Evolutionary conservation across 1,140 invertebrate species (phyloP).

Genomic region (Brachionus calyciflorus): DNA sequence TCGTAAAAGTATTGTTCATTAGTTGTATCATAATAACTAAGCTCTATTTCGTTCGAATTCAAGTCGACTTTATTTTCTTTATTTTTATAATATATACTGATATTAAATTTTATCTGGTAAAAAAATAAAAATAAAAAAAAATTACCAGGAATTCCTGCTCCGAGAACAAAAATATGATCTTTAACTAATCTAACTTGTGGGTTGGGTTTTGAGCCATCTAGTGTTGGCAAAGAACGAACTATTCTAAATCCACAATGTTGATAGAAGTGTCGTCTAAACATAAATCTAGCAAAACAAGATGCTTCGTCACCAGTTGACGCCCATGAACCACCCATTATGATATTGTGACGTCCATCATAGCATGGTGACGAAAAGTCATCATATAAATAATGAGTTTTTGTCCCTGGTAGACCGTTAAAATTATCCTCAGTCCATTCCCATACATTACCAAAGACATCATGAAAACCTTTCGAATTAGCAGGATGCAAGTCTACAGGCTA

Average conservation of each 20-base stretch:
- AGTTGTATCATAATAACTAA: constrained; percentile 11
- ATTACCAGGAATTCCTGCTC: background rate
- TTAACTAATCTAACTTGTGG: constrained; percentile 10
- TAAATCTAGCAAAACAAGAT: constrained; percentile 55
- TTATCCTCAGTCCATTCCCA: constrained; percentile 61
- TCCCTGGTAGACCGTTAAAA: constrained; percentile 57
- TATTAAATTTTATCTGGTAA: no score
- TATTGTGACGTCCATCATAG: constrained; percentile 58
- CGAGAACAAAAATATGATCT: constrained; percentile 28
- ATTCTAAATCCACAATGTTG: constrained; percentile 59
- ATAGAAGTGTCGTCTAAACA: constrained; percentile 59
- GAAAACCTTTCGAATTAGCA: constrained; percentile 53
- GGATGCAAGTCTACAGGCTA: constrained; percentile 56
- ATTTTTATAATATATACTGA: no score
- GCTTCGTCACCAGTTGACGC: constrained; percentile 53
- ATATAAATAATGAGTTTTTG: constrained; percentile 54
- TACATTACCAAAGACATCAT: constrained; percentile 59
- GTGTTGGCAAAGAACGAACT: background rate
- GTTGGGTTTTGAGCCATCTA: background rate
- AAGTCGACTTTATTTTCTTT: constrained; percentile 33
- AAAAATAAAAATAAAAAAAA: background rate
- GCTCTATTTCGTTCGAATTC: background rate
- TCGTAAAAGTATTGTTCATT: constrained; percentile 45
- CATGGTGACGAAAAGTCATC: constrained; percentile 59
- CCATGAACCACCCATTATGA: constrained; percentile 53